These are phyloP conservation scores for Popillia japonica DNA, from an alignment of 1,140 invertebrate genomes.

Conservation along the genomic window DNA sequence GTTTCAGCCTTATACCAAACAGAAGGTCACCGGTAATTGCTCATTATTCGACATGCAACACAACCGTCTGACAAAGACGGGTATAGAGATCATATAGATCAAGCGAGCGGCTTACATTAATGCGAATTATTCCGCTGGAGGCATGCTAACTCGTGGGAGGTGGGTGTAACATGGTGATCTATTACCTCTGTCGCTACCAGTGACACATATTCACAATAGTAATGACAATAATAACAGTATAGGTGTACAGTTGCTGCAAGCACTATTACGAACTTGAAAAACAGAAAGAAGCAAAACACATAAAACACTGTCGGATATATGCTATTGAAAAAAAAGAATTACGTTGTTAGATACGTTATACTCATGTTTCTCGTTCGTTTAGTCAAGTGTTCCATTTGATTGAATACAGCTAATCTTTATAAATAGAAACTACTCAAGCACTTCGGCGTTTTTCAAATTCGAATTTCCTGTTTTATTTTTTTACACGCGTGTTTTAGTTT, in stretches of 20 bases:
- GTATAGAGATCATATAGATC: neutral
- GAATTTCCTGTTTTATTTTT: constrained; percentile 19
- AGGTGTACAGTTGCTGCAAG: neutral
- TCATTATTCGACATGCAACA: neutral
- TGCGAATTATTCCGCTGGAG: neutral
- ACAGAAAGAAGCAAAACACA: no score
- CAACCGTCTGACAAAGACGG: neutral
- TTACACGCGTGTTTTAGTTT: neutral
- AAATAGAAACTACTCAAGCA: neutral
- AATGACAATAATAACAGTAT: neutral
- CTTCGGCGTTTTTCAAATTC: neutral
- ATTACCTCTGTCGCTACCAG: constrained; percentile 8
- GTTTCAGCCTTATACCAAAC: neutral
- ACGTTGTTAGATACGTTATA: neutral
- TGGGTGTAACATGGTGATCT: constrained; percentile 1
- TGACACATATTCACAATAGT: constrained; percentile 6
- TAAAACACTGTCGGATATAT: no score
- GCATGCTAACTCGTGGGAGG: constrained; percentile 3
- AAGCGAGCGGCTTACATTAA: neutral
- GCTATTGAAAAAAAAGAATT: no score
- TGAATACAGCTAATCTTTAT: constrained; percentile 16
- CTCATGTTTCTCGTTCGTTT: neutral
- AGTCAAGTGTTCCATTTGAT: neutral
- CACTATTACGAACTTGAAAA: no score
- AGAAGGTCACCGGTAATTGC: constrained; percentile 13